Percentiles rank a stretch among this genome's conserved stretches.
phyloP scores from a whole-genome alignment of 2,888 invertebrate genomes.

The Homarus gammarus region DNA sequence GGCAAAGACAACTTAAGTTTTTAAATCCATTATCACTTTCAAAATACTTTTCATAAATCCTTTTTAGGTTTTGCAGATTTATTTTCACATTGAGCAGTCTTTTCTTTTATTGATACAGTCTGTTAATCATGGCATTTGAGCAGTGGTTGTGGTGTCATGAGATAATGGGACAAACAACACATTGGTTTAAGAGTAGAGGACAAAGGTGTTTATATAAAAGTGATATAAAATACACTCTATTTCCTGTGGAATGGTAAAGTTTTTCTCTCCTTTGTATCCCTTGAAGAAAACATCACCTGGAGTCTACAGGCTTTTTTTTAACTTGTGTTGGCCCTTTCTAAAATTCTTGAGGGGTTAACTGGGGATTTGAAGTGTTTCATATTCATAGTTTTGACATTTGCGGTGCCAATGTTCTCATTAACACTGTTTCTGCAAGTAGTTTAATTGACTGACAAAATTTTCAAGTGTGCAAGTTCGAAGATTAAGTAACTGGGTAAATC shows the following conservation, averaged over 20 bases:
- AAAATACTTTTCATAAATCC: constrained; percentile 48
- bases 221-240: constrained; percentile 75
- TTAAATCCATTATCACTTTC: constrained; percentile 45
- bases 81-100: constrained; percentile 26
- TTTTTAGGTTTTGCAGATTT: constrained; percentile 51
- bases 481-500: too few species aligned
- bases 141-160: constrained; percentile 72
- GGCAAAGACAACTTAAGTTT: constrained; percentile 30
- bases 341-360: too few species aligned
- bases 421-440: too few species aligned
- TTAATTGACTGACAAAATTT: too few species aligned
- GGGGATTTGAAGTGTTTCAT: neutral
- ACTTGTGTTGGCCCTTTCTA: too few species aligned
- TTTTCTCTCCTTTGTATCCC: constrained; percentile 3
- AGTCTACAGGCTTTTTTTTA: too few species aligned
- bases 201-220: constrained; percentile 75
- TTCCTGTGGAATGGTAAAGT: constrained; percentile 65
- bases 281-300: too few species aligned
- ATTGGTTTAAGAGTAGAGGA: constrained; percentile 69
- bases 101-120: constrained; percentile 54
- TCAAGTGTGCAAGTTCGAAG: too few species aligned
- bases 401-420: too few species aligned
- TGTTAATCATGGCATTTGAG: constrained; percentile 65
- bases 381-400: neutral
- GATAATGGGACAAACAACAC: constrained; percentile 66